These are phyloP conservation scores for Morpho deidamia DNA, from an alignment of 2,888 invertebrate species.

Conservation along the genomic window DNA sequence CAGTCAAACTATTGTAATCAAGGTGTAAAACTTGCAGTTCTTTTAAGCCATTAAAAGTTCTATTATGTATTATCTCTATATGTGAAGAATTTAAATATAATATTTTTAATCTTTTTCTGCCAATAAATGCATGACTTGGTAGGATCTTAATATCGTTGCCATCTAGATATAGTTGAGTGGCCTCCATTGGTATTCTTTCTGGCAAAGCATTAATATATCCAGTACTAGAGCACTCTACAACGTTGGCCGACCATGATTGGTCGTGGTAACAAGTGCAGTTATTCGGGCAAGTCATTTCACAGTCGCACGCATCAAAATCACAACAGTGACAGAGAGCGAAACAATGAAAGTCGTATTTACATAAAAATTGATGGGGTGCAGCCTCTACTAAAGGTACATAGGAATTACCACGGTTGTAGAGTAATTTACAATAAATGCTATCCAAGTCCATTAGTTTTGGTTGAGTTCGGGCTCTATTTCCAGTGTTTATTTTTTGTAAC, in stretches of 20 bases:
- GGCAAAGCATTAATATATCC: constrained; percentile 85
- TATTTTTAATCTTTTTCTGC: constrained; percentile 86
- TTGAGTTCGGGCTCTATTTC: constrained; percentile 86
- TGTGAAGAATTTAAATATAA: constrained; percentile 88
- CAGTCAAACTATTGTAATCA: constrained; percentile 84
- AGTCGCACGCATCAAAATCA: constrained; percentile 94
- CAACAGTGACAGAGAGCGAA: constrained; percentile 93
- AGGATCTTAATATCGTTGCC: constrained; percentile 88
- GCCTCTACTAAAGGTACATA: constrained; percentile 88
- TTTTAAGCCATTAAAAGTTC: constrained; percentile 90
- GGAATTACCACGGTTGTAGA: constrained; percentile 86
- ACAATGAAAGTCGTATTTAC: constrained; percentile 91
- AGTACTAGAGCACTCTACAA: constrained; percentile 88
- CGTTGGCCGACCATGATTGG: constrained; percentile 91
- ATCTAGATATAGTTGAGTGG: constrained; percentile 91
- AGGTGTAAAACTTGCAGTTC: constrained; percentile 86
- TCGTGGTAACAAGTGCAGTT: constrained; percentile 94
- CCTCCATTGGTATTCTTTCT: constrained; percentile 92
- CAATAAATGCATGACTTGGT: constrained; percentile 91
- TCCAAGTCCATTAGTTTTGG: constrained; percentile 90
- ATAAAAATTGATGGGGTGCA: constrained; percentile 89
- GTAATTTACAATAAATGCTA: constrained; percentile 88
- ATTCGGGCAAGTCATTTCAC: constrained; percentile 93
- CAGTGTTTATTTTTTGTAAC: constrained; percentile 89
- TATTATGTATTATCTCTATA: constrained; percentile 87